Conservation (phyloP, 2,888 invertebrate genomes). For the Chalcis sispes region DNA sequence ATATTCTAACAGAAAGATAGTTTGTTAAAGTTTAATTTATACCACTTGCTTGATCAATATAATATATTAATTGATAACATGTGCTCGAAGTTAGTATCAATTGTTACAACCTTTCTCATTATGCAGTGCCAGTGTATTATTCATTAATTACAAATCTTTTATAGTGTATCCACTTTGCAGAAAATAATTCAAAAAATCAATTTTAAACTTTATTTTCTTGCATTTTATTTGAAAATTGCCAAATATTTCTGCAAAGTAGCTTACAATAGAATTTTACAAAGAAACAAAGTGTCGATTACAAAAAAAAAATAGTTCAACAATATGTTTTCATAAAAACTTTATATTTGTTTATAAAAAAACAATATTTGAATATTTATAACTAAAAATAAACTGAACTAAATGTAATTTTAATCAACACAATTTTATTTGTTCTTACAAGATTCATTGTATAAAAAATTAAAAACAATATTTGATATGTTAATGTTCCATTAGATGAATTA, state of each 20-base stretch:
- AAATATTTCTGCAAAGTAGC: slow-evolving; percentile 64
- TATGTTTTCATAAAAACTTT: too few relatives aligned
- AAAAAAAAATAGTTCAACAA: not conserved
- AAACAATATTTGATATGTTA: too few relatives aligned
- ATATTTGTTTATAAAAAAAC: too few relatives aligned
- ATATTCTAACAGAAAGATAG: slow-evolving; percentile 7
- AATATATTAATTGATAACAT: slow-evolving; percentile 49
- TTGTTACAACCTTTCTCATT: slow-evolving; percentile 71
- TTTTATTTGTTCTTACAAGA: too few relatives aligned
- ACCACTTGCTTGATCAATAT: slow-evolving; percentile 33
- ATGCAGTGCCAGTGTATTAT: slow-evolving; percentile 68
- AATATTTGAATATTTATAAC: too few relatives aligned
- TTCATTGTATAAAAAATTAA: too few relatives aligned
- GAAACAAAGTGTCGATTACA: slow-evolving; percentile 40
- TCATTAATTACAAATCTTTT: not conserved
- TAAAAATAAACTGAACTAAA: too few relatives aligned
- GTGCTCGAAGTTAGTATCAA: slow-evolving; percentile 76
- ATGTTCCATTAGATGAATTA: too few relatives aligned
- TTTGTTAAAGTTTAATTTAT: slow-evolving; percentile 19
- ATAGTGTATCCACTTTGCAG: slow-evolving; percentile 45
- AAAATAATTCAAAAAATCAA: slow-evolving; percentile 1
- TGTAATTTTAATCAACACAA: too few relatives aligned
- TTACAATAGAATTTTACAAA: slow-evolving; percentile 59
- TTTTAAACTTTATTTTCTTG: not conserved
- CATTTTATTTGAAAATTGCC: not conserved